Conservation (phyloP, 2,888 invertebrate genomes). For the Rutpela maculata region DNA sequence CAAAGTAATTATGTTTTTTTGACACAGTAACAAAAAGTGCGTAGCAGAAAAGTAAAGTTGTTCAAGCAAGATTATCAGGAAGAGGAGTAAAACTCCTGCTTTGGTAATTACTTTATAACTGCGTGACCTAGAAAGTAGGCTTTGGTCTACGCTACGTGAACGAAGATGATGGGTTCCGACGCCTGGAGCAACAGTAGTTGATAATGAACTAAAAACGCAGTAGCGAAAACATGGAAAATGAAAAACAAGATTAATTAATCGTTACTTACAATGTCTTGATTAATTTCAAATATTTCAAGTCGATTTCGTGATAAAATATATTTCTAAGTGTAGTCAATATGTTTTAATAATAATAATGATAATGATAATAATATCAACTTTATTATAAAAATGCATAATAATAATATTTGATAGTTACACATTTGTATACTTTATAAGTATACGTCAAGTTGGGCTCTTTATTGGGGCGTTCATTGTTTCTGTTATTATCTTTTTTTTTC, state of each 20-base stretch:
- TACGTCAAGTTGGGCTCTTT: too few species aligned
- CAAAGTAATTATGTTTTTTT: slow-evolving; percentile 32
- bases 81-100: slow-evolving; percentile 20
- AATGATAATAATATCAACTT: too few species aligned
- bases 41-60: slow-evolving; percentile 21
- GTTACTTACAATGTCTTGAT: background rate
- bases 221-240: background rate
- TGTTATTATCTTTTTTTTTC: too few species aligned
- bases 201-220: background rate
- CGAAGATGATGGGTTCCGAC: slow-evolving; percentile 5
- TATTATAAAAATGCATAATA: too few species aligned
- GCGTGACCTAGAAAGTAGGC: slow-evolving; percentile 5
- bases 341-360: too few species aligned
- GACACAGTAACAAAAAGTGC: slow-evolving; percentile 16
- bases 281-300: background rate
- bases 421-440: too few species aligned
- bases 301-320: background rate
- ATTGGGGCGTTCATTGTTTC: too few species aligned
- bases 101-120: slow-evolving; percentile 27
- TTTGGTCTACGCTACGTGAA: slow-evolving; percentile 21
- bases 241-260: background rate
- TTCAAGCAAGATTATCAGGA: slow-evolving; percentile 22
- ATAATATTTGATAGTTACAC: too few species aligned
- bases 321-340: background rate
- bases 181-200: slow-evolving; percentile 12